Evolutionary conservation across 2,113 vertebrate species (phyloP).

Genomic region (Cathartes aura): DNA sequence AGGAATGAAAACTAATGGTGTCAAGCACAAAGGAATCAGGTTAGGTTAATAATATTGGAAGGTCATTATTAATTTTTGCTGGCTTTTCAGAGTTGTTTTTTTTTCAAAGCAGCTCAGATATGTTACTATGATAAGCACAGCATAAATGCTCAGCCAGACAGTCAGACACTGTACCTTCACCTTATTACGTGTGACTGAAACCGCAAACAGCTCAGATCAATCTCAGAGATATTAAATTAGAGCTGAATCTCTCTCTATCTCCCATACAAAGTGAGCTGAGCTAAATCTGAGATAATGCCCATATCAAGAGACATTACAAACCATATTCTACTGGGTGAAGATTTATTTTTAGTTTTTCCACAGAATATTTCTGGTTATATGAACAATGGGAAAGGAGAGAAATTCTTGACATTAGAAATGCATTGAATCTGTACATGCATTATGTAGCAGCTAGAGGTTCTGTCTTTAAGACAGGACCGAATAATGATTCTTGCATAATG

Average conservation of each 20-base stretch:
- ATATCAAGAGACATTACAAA: slow-evolving; percentile 39
- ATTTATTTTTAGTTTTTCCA: slow-evolving; percentile 65
- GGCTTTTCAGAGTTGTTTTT: slow-evolving; percentile 14
- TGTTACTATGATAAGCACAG: not conserved
- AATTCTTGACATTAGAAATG: slow-evolving; percentile 58
- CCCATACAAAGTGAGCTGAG: slow-evolving; percentile 10
- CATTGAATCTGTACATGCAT: slow-evolving; percentile 53
- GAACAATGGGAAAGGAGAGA: slow-evolving; percentile 45
- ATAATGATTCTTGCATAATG: slow-evolving; percentile 54
- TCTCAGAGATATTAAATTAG: slow-evolving; percentile 64
- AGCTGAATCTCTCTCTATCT: slow-evolving; percentile 29
- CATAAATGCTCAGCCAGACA: slow-evolving; percentile 26
- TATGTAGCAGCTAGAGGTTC: slow-evolving; percentile 51
- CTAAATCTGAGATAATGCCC: slow-evolving; percentile 30
- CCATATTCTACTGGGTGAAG: not conserved
- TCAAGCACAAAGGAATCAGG: slow-evolving; percentile 13
- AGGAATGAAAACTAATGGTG: slow-evolving; percentile 18
- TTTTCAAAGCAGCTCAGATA: not conserved
- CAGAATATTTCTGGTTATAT: slow-evolving; percentile 30
- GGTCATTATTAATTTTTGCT: slow-evolving; percentile 58
- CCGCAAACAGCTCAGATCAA: slow-evolving; percentile 51
- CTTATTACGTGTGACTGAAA: slow-evolving; percentile 36
- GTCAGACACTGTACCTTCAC: slow-evolving; percentile 31
- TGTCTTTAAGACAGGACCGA: slow-evolving; percentile 36
- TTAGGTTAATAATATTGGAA: slow-evolving; percentile 28